Percentiles rank a stretch among this genome's conserved stretches.
phyloP scores from a whole-genome alignment of 2,797 vertebrate species.

The Anolis apletophallus region DNA sequence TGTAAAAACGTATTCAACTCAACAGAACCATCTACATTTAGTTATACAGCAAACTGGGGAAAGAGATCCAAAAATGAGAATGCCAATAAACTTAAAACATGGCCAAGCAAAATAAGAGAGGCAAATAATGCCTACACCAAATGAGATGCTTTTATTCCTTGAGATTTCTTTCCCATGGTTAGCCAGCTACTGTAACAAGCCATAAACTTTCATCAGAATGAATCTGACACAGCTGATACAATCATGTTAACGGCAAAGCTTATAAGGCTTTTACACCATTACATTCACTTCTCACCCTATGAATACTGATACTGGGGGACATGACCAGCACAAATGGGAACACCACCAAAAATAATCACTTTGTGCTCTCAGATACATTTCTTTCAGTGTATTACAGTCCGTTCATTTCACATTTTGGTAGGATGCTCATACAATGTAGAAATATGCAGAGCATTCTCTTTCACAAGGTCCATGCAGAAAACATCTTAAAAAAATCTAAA shows the following conservation, averaged over 20 bases:
- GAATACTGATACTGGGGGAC: constrained; percentile 78
- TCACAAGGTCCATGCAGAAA: constrained; percentile 84
- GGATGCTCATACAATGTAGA: constrained; percentile 81
- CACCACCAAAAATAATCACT: constrained; percentile 80
- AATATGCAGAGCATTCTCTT: constrained; percentile 81
- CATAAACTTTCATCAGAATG: constrained; percentile 73
- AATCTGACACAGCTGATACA: constrained; percentile 77
- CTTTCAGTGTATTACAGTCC: constrained; percentile 83
- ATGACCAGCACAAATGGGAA: constrained; percentile 83
- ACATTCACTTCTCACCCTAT: constrained; percentile 82
- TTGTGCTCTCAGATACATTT: constrained; percentile 81
- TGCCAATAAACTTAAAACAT: constrained; percentile 80
- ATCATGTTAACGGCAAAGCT: constrained; percentile 77
- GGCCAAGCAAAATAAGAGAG: constrained; percentile 76
- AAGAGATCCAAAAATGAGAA: constrained; percentile 79
- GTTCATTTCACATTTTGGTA: constrained; percentile 81
- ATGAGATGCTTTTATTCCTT: constrained; percentile 80
- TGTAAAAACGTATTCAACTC: constrained; percentile 73
- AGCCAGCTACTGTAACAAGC: constrained; percentile 70
- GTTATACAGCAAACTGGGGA: constrained; percentile 83
- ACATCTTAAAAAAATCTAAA: constrained; percentile 81
- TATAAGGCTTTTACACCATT: constrained; percentile 76
- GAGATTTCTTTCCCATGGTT: constrained; percentile 76
- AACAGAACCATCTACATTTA: constrained; percentile 78
- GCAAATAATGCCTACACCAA: constrained; percentile 85